Conservation (phyloP, 2,888 invertebrate species). For the Dasypolia templi region DNA sequence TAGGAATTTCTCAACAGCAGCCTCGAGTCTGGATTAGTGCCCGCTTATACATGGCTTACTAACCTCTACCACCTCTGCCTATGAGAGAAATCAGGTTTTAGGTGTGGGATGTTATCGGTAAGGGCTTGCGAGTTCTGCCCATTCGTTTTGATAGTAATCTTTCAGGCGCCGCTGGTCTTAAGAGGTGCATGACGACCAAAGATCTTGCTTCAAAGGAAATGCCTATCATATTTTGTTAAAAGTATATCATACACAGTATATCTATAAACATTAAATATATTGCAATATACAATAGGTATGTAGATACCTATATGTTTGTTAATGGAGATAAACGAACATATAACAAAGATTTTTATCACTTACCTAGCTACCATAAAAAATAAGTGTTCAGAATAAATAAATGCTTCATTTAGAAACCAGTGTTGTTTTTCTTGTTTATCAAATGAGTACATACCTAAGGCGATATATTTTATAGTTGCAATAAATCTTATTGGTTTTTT, state of each 20-base stretch:
- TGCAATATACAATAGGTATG: neutral
- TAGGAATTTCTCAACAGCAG: neutral
- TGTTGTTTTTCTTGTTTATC: constrained; percentile 7
- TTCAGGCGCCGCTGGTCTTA: constrained; percentile 14
- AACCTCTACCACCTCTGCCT: neutral
- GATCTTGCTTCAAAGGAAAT: neutral
- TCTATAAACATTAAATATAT: constrained; percentile 6
- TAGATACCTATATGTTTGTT: neutral
- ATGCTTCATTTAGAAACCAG: neutral
- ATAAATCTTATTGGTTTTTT: constrained; percentile 1
- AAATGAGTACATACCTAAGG: neutral
- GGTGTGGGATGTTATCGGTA: constrained; percentile 21
- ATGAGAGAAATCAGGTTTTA: constrained; percentile 33
- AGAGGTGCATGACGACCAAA: neutral
- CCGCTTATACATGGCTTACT: neutral
- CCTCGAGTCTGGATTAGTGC: neutral
- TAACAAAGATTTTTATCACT: constrained; percentile 16
- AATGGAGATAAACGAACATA: constrained; percentile 19
- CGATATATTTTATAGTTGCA: neutral
- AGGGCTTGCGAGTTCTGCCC: constrained; percentile 1
- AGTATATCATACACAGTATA: neutral
- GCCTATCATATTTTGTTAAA: neutral
- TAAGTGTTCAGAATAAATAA: constrained; percentile 8
- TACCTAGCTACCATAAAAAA: neutral
- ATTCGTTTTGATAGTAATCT: constrained; percentile 24